Evolutionary conservation across 2,888 invertebrate genomes (phyloP).

Genomic region (Cantharis flavilabris): DNA sequence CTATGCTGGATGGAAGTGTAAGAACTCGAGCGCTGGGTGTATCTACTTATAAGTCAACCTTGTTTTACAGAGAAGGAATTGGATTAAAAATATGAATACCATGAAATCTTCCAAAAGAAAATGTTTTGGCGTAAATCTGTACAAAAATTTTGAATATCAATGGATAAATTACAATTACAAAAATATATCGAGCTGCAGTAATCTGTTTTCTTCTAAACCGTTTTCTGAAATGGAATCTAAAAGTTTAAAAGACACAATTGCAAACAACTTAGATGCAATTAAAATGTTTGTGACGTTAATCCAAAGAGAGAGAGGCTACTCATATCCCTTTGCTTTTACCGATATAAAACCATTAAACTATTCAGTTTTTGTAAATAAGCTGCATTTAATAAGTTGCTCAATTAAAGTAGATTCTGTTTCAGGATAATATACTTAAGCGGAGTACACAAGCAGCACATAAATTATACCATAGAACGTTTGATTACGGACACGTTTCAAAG

Average conservation of each 20-base stretch:
- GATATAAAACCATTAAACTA: background rate
- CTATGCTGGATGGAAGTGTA: background rate
- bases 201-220: background rate
- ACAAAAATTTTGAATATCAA: constrained; percentile 3
- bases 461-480: background rate
- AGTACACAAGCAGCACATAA: background rate
- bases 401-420: background rate
- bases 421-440: background rate
- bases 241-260: background rate
- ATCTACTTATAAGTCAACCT: background rate
- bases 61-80: background rate
- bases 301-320: background rate
- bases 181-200: background rate
- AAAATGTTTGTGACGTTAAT: background rate
- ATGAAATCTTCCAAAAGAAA: background rate
- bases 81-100: background rate
- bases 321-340: background rate
- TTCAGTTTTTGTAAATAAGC: background rate
- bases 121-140: constrained; percentile 3
- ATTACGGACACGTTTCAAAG: background rate
- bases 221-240: background rate
- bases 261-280: background rate
- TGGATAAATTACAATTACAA: background rate
- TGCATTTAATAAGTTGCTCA: background rate
- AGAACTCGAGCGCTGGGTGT: background rate